Evolutionary conservation across 2,888 invertebrate genomes (phyloP).

Genomic region (Chymomyza amoena): DNA sequence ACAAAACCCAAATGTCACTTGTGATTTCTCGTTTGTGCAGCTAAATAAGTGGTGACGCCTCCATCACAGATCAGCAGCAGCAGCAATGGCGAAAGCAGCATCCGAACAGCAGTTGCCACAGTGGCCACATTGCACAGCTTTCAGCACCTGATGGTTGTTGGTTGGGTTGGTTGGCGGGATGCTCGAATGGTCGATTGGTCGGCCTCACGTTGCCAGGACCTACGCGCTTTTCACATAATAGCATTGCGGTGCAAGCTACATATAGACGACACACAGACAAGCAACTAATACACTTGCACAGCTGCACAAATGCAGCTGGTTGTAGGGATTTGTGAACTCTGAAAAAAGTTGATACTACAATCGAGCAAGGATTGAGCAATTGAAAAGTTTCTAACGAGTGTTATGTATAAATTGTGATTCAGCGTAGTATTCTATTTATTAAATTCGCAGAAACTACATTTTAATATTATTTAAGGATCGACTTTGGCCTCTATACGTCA

Average conservation of each 20-base stretch:
- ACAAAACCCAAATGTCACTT: conserved; percentile 71
- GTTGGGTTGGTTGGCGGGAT: not conserved
- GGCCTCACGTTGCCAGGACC: not conserved
- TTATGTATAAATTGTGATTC: too few species aligned
- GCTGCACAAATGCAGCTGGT: not conserved
- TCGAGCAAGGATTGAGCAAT: too few species aligned
- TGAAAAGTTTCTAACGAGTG: too few species aligned
- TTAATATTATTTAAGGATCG: too few species aligned
- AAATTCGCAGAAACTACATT: too few species aligned
- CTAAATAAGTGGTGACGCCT: conserved; percentile 45
- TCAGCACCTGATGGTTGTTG: conserved; percentile 46
- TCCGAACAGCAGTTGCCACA: not conserved
- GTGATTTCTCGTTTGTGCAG: conserved; percentile 63
- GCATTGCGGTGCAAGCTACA: conserved; percentile 60
- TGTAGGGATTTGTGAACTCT: not conserved
- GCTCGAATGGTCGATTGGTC: not conserved
- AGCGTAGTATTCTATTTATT: too few species aligned
- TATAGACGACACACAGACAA: conserved; percentile 28
- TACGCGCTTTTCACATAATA: conserved; percentile 60
- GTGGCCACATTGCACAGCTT: conserved; percentile 37
- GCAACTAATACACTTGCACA: conserved; percentile 3
- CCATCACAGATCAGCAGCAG: conserved; percentile 19
- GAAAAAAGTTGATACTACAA: not conserved
- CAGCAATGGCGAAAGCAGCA: conserved; percentile 19
- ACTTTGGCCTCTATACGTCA: too few species aligned